A percentile compares a stretch with the other conserved stretches of the same genome.
phyloP scores from a whole-genome alignment of 2,888 invertebrate genomes.

The Pyrrhia umbra region DNA sequence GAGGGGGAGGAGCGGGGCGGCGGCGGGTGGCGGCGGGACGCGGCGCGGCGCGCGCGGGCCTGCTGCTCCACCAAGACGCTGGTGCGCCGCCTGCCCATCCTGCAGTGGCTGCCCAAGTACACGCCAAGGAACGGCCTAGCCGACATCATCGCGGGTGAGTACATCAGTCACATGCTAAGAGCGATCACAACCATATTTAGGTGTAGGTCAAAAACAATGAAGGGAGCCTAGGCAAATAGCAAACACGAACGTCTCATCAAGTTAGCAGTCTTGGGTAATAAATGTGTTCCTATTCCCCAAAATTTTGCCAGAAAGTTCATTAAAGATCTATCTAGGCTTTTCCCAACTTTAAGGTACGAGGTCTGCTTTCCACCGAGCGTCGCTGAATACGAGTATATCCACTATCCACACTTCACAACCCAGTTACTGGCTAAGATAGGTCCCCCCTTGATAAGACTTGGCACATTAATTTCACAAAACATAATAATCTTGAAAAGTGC shows the following conservation, averaged over 20 bases:
- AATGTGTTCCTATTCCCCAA: no score
- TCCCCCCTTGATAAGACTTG: background rate
- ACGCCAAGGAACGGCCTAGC: slow-evolving; percentile 91
- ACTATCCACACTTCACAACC: background rate
- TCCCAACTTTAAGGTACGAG: no score
- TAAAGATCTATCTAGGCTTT: no score
- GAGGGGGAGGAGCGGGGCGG: slow-evolving; percentile 41
- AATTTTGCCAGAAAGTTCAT: no score
- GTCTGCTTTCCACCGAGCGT: no score
- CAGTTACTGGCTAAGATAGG: background rate
- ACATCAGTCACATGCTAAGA: no score
- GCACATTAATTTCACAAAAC: slow-evolving; percentile 4
- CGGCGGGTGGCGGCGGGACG: slow-evolving; percentile 73
- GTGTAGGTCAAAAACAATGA: no score
- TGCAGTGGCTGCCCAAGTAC: slow-evolving; percentile 93
- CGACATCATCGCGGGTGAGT: slow-evolving; percentile 94
- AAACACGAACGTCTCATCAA: no score
- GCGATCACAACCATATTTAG: no score
- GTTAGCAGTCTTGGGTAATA: no score
- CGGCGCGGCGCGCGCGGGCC: slow-evolving; percentile 84
- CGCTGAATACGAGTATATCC: no score
- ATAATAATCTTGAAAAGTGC: slow-evolving; percentile 25
- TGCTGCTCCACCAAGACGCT: slow-evolving; percentile 91
- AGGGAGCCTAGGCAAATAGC: no score
- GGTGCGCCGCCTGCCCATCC: slow-evolving; percentile 91